A percentile compares a stretch with the other conserved stretches of the same genome.
phyloP scores from a whole-genome alignment of 2,888 invertebrate species.

The Lasiommata megera region DNA sequence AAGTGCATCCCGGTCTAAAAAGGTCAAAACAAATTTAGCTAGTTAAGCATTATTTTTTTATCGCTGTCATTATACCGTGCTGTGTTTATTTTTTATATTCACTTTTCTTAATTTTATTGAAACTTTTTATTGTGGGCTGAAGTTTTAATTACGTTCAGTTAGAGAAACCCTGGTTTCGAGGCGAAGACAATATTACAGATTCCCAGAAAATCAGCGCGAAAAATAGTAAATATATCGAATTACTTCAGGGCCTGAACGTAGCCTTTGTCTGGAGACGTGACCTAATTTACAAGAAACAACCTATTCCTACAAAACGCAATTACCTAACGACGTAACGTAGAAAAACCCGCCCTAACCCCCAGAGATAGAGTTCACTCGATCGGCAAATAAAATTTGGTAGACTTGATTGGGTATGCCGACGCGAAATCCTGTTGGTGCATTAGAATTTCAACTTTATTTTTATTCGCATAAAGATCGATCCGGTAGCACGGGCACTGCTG shows the following conservation, averaged over 20 bases:
- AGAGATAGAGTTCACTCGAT: conserved; percentile 38
- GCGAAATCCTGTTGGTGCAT: conserved; percentile 26
- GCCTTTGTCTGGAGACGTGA: conserved; percentile 60
- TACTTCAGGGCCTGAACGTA: conserved; percentile 51
- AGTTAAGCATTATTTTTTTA: too few relatives aligned
- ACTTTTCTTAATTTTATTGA: too few relatives aligned
- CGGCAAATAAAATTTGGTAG: conserved; percentile 44
- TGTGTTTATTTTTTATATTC: too few relatives aligned
- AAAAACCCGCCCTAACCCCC: conserved; percentile 41
- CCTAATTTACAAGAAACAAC: conserved; percentile 70
- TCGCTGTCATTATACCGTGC: too few relatives aligned
- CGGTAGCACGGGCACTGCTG: conserved; percentile 33
- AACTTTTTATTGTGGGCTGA: neutral
- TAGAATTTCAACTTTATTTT: conserved; percentile 35
- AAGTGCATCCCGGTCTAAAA: too few relatives aligned
- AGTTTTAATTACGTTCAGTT: neutral
- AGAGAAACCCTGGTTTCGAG: neutral
- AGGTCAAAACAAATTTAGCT: too few relatives aligned
- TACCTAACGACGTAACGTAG: conserved; percentile 32
- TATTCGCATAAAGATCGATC: conserved; percentile 34
- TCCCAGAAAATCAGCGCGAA: conserved; percentile 27
- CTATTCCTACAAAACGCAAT: conserved; percentile 45
- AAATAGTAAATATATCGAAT: conserved; percentile 49
- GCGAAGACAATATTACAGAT: neutral
- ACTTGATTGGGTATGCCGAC: conserved; percentile 40